Percentiles rank a stretch among this genome's conserved stretches.
phyloP scores from a whole-genome alignment of 2,113 vertebrate genomes.

The Tinamus guttatus region DNA sequence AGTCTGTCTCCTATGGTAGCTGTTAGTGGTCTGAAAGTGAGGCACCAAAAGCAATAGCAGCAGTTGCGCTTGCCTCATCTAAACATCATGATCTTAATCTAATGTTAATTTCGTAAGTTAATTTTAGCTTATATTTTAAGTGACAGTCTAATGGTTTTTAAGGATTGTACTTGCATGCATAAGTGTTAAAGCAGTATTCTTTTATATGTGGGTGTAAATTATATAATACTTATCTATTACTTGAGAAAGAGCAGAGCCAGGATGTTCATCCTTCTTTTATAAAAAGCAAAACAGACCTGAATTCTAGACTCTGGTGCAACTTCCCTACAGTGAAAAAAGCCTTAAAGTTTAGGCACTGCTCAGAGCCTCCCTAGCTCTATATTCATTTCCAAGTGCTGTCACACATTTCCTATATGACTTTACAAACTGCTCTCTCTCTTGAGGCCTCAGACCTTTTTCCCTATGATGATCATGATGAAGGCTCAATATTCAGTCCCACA shows the following conservation, averaged over 20 bases:
- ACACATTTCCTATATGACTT: fast-evolving
- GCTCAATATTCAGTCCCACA: not conserved
- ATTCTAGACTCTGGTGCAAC: not conserved
- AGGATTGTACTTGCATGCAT: not conserved
- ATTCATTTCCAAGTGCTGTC: not conserved
- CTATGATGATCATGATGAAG: not conserved
- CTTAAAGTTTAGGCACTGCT: not conserved
- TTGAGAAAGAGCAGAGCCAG: not conserved
- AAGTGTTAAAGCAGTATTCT: constrained; percentile 2
- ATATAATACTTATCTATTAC: not conserved
- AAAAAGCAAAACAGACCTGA: fast-evolving
- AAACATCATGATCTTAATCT: not conserved
- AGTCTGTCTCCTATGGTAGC: not conserved
- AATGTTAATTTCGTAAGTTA: not conserved
- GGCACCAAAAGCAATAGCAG: not conserved
- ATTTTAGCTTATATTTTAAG: constrained; percentile 18
- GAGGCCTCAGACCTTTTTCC: not conserved
- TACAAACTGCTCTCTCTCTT: not conserved
- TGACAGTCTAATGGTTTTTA: constrained; percentile 58
- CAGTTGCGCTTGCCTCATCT: not conserved
- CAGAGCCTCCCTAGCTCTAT: fast-evolving
- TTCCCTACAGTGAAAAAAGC: not conserved
- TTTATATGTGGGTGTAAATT: constrained; percentile 8
- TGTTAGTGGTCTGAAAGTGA: not conserved
- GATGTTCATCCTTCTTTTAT: not conserved